A percentile compares a stretch with the other conserved stretches of the same genome.
These are phyloP conservation scores for Strigamia maritima DNA, from an alignment of 2,888 invertebrate genomes.

Conservation along the genomic window DNA sequence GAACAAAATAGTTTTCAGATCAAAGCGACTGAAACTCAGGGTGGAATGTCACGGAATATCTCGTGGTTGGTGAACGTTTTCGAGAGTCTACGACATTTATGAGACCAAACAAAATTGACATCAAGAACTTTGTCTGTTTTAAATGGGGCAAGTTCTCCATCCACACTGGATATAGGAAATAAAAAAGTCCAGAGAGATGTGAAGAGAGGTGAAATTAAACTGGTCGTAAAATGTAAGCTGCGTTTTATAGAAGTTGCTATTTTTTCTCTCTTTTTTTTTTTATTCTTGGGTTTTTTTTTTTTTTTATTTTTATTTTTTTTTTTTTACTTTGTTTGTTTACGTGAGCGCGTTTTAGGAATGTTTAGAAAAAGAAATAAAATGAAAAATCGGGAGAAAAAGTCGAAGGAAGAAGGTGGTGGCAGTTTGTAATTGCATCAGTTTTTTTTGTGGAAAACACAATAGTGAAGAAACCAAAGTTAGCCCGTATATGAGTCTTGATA, in stretches of 20 bases:
- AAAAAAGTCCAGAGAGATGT: neutral
- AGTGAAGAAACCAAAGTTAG: conserved; percentile 28
- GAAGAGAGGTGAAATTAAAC: conserved; percentile 10
- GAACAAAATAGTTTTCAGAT: conserved; percentile 13
- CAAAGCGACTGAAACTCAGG: conserved; percentile 18
- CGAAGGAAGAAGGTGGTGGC: neutral
- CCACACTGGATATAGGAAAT: neutral
- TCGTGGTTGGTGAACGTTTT: neutral
- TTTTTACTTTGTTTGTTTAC: neutral
- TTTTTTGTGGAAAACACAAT: conserved; percentile 9
- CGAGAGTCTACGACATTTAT: neutral
- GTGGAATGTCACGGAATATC: conserved; percentile 15
- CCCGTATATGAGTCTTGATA: conserved; percentile 28
- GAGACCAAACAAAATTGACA: conserved; percentile 24
- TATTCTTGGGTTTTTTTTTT: neutral
- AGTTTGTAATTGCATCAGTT: conserved; percentile 17
- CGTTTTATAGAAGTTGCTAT: neutral
- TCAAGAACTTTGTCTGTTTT: conserved; percentile 24
- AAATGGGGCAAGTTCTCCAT: neutral
- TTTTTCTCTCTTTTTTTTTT: neutral
- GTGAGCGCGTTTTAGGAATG: neutral
- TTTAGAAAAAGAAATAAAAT: neutral
- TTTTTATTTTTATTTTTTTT: neutral
- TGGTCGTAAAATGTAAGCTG: neutral
- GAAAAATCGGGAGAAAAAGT: neutral